Conservation (phyloP, 1,140 invertebrate species). For the Doryteuthis pealeii region DNA sequence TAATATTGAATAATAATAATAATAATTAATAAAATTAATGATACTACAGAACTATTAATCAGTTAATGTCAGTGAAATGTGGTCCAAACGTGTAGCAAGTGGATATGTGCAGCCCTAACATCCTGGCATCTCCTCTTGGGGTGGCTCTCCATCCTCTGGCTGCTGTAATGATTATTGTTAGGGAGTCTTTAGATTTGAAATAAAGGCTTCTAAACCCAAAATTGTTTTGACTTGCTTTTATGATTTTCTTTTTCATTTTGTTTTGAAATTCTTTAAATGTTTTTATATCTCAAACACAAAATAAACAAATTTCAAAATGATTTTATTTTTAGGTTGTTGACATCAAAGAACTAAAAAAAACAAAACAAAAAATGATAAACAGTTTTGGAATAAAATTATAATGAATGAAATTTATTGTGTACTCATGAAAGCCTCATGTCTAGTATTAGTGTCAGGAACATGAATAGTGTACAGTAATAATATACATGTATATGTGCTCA, state of each 20-base stretch:
- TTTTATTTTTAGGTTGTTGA: neutral
- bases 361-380: neutral
- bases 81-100: neutral
- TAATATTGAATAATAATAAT: neutral
- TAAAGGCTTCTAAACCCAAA: conserved; percentile 8
- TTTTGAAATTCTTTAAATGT: too few species aligned
- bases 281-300: neutral
- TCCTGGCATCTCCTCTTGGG: neutral
- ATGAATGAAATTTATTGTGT: too few species aligned
- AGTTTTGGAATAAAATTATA: too few species aligned
- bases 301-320: neutral
- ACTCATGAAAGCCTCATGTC: too few species aligned
- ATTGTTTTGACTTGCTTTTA: neutral
- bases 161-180: conserved; percentile 5
- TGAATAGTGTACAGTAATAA: too few species aligned
- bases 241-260: neutral
- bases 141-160: neutral
- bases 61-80: conserved; percentile 3
- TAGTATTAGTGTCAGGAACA: too few species aligned
- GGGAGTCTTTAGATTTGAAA: conserved; percentile 7
- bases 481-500: too few species aligned
- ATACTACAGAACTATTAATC: neutral
- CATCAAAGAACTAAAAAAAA: neutral
- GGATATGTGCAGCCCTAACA: neutral
- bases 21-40: too few species aligned